Evolutionary conservation across 2,113 vertebrate species (phyloP), one percentile per base, ranked within the genome.

Genomic region (Thalassoma bifasciatum): DNA sequence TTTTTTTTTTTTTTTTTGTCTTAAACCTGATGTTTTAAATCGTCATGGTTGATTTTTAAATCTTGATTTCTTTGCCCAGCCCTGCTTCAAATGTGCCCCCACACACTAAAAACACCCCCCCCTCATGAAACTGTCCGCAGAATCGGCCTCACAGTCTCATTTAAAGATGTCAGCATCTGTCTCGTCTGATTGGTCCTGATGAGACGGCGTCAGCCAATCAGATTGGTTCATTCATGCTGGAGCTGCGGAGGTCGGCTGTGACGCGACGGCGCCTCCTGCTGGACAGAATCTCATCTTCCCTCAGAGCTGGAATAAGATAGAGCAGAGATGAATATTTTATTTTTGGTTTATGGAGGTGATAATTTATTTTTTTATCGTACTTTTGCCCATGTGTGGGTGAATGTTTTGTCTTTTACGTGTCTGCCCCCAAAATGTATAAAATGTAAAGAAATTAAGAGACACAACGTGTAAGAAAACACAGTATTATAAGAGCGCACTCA

Each of bases 301-400:
- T 67, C 30, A 38, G 64, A 85, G 66, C 58, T 57, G 58, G 60
- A 66, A 30, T 10, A 50, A 62, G 19, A 67, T 26, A 66, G 73
- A 51, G 63, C 57, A 78, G 66, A 79, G 77, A 81, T 76, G 49
- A 79, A 81, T 83, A 82, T 88, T 90, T 82, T 90, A 85, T 87
- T 87, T 90, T 85, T 85, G 80, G 66, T 86, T 89, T 86, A 83
- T 83, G 16, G 26, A 89, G 80, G 87, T 86, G 76, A 89, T 90
- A 88, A 88, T 89, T 88, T 91, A 91, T 91, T 91, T 91, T 90
- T 90, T 86, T 89, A 90, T 86, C 44, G 80, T 80, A 82, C 69
- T 75, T 85, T 85, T 77, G 26, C 66, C 66, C 51, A 58, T 19
- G 17, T 71, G 23, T 62, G 78, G 73, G 66, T 73, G 65, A 58